Conservation (phyloP, 2,888 invertebrate species). For the Mimachlamys varia region DNA sequence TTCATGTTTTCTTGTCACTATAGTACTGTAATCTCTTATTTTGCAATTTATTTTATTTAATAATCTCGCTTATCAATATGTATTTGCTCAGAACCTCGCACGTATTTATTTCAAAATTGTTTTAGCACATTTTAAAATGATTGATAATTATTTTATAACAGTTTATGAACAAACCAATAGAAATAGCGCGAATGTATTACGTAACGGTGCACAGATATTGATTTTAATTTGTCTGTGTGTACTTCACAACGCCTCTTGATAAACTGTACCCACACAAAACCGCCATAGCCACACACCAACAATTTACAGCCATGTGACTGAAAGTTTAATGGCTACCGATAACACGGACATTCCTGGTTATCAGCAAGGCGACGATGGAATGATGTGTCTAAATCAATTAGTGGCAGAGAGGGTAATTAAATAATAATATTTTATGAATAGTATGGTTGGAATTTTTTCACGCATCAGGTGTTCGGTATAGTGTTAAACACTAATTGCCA, state of each 20-base stretch:
- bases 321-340: background rate
- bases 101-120: background rate
- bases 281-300: background rate
- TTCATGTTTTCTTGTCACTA: too few relatives aligned
- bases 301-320: background rate
- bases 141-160: background rate
- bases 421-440: background rate
- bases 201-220: background rate
- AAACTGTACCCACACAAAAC: background rate
- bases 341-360: background rate
- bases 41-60: too few relatives aligned
- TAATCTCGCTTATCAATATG: too few relatives aligned
- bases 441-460: background rate
- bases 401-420: background rate
- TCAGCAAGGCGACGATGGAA: background rate
- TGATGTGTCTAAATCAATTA: background rate
- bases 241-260: background rate
- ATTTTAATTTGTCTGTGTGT: background rate
- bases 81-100: background rate
- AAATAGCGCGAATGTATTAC: background rate
- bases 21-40: too few relatives aligned
- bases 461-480: too few relatives aligned
- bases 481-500: too few relatives aligned
- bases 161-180: background rate
- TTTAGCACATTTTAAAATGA: background rate